These are phyloP conservation scores for Druon quercuslanigerum DNA, from an alignment of 1,140 invertebrate species.

Conservation along the genomic window DNA sequence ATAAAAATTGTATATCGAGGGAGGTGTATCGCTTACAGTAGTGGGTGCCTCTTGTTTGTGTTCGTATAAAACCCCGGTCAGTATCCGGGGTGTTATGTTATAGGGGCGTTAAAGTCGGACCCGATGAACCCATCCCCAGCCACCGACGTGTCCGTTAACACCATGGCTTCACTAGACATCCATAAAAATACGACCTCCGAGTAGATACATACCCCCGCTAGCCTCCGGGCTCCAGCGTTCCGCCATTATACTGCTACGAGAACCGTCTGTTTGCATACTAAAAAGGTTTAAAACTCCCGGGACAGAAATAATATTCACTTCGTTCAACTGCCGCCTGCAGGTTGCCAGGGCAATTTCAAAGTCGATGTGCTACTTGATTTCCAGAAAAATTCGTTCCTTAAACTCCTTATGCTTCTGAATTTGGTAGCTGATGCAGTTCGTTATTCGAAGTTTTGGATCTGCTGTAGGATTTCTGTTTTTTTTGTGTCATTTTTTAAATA, in stretches of 20 bases:
- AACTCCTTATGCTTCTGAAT: neutral
- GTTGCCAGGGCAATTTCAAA: conserved; percentile 32
- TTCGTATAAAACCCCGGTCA: neutral
- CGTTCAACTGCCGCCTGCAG: conserved; percentile 43
- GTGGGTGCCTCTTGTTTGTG: no score
- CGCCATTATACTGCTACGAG: conserved; percentile 59
- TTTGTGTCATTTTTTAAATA: no score
- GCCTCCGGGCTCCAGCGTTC: conserved; percentile 45
- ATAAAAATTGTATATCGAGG: conserved; percentile 41
- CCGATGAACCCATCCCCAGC: conserved; percentile 42
- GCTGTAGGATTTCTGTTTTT: no score
- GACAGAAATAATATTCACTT: conserved; percentile 66
- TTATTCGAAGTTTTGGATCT: no score
- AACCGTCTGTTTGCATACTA: conserved; percentile 70
- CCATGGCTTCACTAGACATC: conserved; percentile 43
- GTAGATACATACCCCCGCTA: conserved; percentile 49
- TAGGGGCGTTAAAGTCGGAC: conserved; percentile 47
- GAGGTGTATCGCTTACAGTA: no score
- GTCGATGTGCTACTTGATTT: conserved; percentile 4
- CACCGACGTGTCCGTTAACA: conserved; percentile 44
- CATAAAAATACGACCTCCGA: conserved; percentile 54
- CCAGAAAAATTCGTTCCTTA: neutral
- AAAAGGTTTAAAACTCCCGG: conserved; percentile 68
- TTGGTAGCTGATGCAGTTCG: no score
- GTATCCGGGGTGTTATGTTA: conserved; percentile 44